These are phyloP conservation scores for Gastrophysa polygoni DNA, from an alignment of 2,888 invertebrate species.

Conservation along the genomic window DNA sequence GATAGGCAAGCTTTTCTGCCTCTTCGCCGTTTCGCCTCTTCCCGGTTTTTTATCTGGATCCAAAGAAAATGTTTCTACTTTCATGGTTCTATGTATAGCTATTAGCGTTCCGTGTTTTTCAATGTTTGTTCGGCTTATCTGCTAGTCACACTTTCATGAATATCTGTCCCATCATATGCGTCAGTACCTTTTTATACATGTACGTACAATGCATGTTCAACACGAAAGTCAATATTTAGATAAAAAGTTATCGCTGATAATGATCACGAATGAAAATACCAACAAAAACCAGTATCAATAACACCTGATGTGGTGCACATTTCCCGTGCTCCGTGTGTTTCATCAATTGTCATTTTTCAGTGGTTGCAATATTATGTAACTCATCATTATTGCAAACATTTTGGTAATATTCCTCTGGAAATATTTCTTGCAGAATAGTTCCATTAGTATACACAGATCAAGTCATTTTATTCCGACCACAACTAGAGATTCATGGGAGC, in stretches of 20 bases:
- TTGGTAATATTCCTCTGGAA: too few relatives aligned
- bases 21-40: background rate
- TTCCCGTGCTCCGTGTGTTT: too few relatives aligned
- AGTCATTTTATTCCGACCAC: too few relatives aligned
- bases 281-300: too few relatives aligned
- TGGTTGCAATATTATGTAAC: too few relatives aligned
- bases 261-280: background rate
- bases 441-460: too few relatives aligned
- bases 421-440: too few relatives aligned
- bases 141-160: conserved; percentile 10
- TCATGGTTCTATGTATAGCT: background rate
- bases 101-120: conserved; percentile 7
- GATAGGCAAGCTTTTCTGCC: background rate
- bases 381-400: too few relatives aligned
- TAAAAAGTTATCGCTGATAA: background rate
- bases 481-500: too few relatives aligned
- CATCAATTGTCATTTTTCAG: too few relatives aligned
- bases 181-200: background rate
- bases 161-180: background rate
- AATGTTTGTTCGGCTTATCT: conserved; percentile 19
- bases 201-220: background rate
- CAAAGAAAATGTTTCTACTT: background rate
- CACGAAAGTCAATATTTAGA: background rate
- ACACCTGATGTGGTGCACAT: too few relatives aligned
- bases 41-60: background rate